Percentiles rank a stretch among this genome's conserved stretches.
phyloP scores from a whole-genome alignment of 2,797 vertebrate genomes.

The Cottoperca gobio region DNA sequence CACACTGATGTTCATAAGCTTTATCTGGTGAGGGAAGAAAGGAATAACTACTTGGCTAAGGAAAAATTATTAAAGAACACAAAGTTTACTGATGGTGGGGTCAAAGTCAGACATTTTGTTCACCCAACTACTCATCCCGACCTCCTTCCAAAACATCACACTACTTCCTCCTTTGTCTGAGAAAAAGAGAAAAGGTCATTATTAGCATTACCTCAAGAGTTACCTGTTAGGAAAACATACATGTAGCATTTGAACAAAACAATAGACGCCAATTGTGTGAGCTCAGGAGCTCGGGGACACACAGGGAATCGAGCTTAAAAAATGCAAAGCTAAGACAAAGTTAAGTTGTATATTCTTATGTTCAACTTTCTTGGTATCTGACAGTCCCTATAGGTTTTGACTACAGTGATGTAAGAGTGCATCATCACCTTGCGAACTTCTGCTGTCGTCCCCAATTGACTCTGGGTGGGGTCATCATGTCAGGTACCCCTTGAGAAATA shows the following conservation, averaged over 20 bases:
- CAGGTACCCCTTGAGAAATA: background rate
- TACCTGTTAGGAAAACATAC: background rate
- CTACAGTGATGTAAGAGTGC: background rate
- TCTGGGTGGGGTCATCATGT: slow-evolving; percentile 2
- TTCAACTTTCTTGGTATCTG: background rate
- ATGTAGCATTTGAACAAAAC: background rate
- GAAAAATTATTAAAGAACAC: no score
- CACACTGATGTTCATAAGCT: no score
- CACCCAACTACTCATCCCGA: no score
- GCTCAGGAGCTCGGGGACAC: background rate
- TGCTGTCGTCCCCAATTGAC: slow-evolving; percentile 10
- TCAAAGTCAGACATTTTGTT: no score
- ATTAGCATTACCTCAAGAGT: background rate
- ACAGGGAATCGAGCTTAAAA: background rate
- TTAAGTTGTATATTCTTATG: background rate
- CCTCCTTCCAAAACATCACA: no score
- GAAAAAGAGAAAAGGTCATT: background rate
- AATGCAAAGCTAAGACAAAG: background rate
- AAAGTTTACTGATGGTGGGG: no score
- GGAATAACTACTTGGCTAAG: no score
- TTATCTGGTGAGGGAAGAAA: no score
- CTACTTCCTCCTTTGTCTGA: background rate
- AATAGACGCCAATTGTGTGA: background rate
- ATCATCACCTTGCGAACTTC: slow-evolving; percentile 8
- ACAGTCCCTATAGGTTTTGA: background rate